phyloP scores from a whole-genome alignment of 2,888 invertebrate genomes.

The Scrobipalpa costella region DNA sequence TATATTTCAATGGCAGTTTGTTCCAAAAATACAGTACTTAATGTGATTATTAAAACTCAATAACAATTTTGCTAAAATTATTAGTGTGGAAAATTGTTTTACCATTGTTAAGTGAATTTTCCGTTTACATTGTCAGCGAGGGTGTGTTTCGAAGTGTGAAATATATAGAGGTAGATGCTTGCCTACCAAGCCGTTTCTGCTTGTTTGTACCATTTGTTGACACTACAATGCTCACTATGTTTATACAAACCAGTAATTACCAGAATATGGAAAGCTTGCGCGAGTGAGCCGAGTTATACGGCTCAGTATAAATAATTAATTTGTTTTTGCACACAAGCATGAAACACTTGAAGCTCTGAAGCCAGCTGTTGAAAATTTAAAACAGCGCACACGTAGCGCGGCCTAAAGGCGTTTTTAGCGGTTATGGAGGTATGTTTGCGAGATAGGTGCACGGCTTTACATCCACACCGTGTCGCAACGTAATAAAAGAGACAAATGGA shows the following conservation, averaged over 20 bases:
- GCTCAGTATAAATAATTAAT: conserved; percentile 66
- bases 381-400: conserved; percentile 46
- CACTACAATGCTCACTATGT: background rate
- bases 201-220: conserved; percentile 12
- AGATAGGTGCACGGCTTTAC: conserved; percentile 29
- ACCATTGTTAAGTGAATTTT: conserved; percentile 16
- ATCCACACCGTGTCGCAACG: conserved; percentile 28
- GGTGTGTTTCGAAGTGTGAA: conserved; percentile 17
- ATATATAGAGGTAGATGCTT: background rate
- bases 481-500: conserved; percentile 24
- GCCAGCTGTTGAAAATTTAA: conserved; percentile 63
- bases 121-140: conserved; percentile 5
- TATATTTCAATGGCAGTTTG: background rate
- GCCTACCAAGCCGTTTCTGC: conserved; percentile 1
- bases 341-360: conserved; percentile 48
- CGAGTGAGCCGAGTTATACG: conserved; percentile 22
- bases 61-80: background rate
- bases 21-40: background rate
- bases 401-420: conserved; percentile 49
- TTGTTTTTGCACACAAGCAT: conserved; percentile 63
- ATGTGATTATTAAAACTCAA: background rate
- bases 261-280: conserved; percentile 26
- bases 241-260: conserved; percentile 19
- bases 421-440: conserved; percentile 48
- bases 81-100: conserved; percentile 14